Base-by-base conservation (phyloP, 2,888 invertebrate genomes). In the Lucinisca nassula region DNA sequence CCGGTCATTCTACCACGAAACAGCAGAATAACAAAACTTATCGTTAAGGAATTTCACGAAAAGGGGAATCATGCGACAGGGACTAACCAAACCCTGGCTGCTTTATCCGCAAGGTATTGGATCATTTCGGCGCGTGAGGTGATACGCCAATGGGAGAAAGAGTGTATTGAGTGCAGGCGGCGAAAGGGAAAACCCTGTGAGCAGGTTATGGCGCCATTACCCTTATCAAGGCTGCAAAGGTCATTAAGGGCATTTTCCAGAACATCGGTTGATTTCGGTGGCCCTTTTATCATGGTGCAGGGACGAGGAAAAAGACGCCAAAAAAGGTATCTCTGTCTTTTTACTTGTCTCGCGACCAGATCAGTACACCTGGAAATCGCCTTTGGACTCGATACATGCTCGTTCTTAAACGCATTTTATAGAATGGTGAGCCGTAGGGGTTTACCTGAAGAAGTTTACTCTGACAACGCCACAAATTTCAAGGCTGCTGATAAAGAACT, bases 391-490 rank as follows among this genome's bases (percentile, higher is more conserved):
- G 86, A 87, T 37, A 91, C 89, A 40, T 55, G 82, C 74, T 80
- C 88, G 0, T 89, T 90, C 32, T n/a, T 90, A 0, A 90, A 90
- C 37, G 82, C 87, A 30, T 86, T 91, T 37, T 83, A 74, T 27
- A 6, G 87, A 30, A 80, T 85, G 38, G 80, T 83, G 0, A 86
- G 67, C 51, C 32, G 91, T 24, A 45, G 90, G 49, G 90, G 90
- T 0, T n/a, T 76, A 12, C 91, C 90, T 24, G 30, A 27, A 12
- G 78, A 80, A 14, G 30, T 92, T 10, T 8, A 67, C 0, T 90
- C 87, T 0, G 90, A 91, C 45, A 90, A 90, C 70, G 89, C 87
- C 2, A 86, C 83, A 4, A 88, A 91, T 70, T 89, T 90, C 81
- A 81, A 85, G 0, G 74, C 84, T 10, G 87, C 82, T 0, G 55